Evolutionary conservation across 2,113 vertebrate genomes (phyloP), one percentile per base, ranked within the genome.

Genomic region (Leuciscus idus): DNA sequence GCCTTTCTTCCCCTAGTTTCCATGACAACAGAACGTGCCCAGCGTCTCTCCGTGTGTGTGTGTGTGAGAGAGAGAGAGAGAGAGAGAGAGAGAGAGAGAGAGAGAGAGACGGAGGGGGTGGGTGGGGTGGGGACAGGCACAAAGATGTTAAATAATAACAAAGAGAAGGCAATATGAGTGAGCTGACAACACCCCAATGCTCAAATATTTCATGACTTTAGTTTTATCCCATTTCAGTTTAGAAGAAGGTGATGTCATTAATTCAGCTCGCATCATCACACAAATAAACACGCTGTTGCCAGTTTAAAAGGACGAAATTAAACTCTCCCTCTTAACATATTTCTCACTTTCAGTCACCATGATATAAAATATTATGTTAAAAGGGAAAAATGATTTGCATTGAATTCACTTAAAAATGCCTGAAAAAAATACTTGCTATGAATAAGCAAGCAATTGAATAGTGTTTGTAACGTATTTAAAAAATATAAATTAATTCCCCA

Each of bases 1-100:
- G 88, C 92, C 91, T 94, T 95, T 95, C 93, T 94, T 94, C 91
- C 93, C 89, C 83, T 88, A 92, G 95, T 96, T 95, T 94, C 95
- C 93, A 95, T 95, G 95, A 94, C 93, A 92, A 96, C 94, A 66
- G 85, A 85, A 88, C 89, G 95, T 93, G 91, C 90, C 90, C 81
- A 84, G 91, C 85, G 86, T 93, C 93, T 93, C 91, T 83, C 43
- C 88, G 12, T 46, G 78, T 64, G 23, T 46, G n/a, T 46, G 64
- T 48, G 57, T 52, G 68, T 26, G 23, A 83, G 28, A 43, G 13
- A 70, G 59, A 36, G 84, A 79, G 57, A 81, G n/a, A 33, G 19
- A 52, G 26, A 36, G 11, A 87, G 59, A 30, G 70, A n/a, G 76
- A 39, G 52, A 57, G 23, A 83, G 28, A 43, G 68, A 39, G 23